A percentile compares a stretch with the other conserved stretches of the same genome.
phyloP scores from a whole-genome alignment of 2,888 invertebrate genomes.

The Apamea monoglypha region DNA sequence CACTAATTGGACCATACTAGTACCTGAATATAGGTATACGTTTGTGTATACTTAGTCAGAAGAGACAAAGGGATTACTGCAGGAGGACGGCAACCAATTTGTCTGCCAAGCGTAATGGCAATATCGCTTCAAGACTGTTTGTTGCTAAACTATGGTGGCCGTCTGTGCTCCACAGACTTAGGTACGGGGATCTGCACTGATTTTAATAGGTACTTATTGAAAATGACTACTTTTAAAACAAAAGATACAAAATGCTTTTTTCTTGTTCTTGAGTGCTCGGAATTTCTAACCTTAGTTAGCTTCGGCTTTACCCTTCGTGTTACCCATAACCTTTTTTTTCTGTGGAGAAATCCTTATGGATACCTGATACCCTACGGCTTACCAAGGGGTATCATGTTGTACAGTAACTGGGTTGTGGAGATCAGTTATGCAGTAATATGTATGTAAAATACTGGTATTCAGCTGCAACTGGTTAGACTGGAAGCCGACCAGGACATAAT shows the following conservation, averaged over 20 bases:
- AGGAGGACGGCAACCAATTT: constrained; percentile 30
- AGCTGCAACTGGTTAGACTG: too few species aligned
- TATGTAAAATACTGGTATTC: neutral
- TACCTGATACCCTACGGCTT: neutral
- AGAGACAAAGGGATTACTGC: constrained; percentile 40
- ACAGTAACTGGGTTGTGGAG: neutral
- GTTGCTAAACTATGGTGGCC: constrained; percentile 17
- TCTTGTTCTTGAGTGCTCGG: neutral
- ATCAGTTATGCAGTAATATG: too few species aligned
- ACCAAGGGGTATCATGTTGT: neutral
- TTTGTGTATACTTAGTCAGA: constrained; percentile 3
- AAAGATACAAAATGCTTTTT: neutral
- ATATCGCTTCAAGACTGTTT: constrained; percentile 30
- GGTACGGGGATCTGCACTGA: neutral
- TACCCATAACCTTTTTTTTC: neutral
- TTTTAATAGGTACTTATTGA: constrained; percentile 8
- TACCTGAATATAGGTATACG: neutral
- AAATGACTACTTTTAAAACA: neutral
- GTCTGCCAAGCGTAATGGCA: constrained; percentile 32
- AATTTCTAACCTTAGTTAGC: too few species aligned
- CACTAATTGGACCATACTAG: neutral
- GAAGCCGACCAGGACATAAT: too few species aligned
- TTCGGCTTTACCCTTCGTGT: neutral
- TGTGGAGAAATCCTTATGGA: neutral
- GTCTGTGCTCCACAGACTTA: constrained; percentile 12